Evolutionary conservation across 23 tunicate genomes (phyloP), one percentile per base, ranked within the genome.

Genomic region (Corella eumyota): DNA sequence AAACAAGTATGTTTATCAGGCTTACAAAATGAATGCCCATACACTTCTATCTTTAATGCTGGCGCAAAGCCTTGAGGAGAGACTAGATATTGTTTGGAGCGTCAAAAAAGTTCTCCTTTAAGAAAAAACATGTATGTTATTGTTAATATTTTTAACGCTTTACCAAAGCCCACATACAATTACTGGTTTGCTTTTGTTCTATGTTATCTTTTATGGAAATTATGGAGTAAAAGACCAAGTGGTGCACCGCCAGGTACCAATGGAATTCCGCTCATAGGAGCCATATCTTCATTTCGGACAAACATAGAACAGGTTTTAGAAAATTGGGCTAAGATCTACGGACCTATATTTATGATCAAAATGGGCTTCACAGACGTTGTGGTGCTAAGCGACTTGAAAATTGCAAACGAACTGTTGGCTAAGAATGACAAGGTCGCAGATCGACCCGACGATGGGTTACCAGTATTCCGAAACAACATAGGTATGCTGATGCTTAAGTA

Each of bases 341-440:
- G 82, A 3, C 82, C 82, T 15, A 24, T 75, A 3, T 75, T 31
- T 29, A 32, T 45, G 50, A 33, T 75, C 27, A 77, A 77, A 60
- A n/a, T 77, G 22, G 85, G 49, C 3, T 2, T 15, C 15, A 6
- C 26, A 2, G 62, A 77, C 27, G 50, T 77, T 27, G 54, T 77
- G 25, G 54, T 77, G 1, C 6, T 77, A 0, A 57, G 76, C 35
- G 36, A 55, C 40, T 25, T 68, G 13, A 69, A 69, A 11, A 56
- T 63, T 19, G 76, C 64, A 15, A 45, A 68, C 29, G 76, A 77
- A 36, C 75, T 75, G 19, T 77, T 59, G 28, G 76, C 61, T 0
- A 77, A 77, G 36, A 60, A 55, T 25, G 76, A 77, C 11, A 9
- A 30, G 19, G 60, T 77, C 30, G 46, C 37, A 15, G 76, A 69